Evolutionary conservation across 2,797 vertebrate species (phyloP).

Genomic region (Microctenopoma lineatum): DNA sequence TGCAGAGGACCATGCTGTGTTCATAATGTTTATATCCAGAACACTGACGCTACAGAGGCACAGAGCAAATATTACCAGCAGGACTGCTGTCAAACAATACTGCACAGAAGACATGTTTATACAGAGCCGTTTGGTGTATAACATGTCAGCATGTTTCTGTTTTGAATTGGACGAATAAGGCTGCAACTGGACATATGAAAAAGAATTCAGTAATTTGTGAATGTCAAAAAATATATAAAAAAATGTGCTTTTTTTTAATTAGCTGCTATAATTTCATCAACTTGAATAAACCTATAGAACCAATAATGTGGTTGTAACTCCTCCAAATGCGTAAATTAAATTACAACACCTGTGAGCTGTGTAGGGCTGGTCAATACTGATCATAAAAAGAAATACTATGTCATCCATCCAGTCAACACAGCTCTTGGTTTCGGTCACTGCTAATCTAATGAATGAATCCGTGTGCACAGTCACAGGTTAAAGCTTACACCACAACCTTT

Average conservation of each 20-base stretch:
- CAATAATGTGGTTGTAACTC: background rate
- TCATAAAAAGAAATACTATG: no score
- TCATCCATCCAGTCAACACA: no score
- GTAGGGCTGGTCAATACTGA: no score
- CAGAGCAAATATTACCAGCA: background rate
- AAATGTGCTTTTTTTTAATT: no score
- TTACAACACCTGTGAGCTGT: no score
- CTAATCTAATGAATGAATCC: no score
- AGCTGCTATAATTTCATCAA: no score
- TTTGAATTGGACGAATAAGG: background rate
- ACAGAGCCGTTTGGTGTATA: background rate
- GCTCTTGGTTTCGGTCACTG: no score
- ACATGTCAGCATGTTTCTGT: background rate
- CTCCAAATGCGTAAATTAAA: no score
- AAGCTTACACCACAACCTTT: constrained; percentile 15
- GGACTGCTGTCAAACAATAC: background rate
- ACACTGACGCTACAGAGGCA: background rate
- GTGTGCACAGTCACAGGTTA: constrained; percentile 3
- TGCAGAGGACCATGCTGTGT: constrained; percentile 21
- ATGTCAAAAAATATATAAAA: no score
- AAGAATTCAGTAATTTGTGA: no score
- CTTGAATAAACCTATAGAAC: background rate
- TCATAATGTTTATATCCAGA: background rate
- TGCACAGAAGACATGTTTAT: background rate
- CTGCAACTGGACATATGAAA: background rate